Evolutionary conservation across 2,113 vertebrate genomes (phyloP), one percentile per base, ranked within the genome.

Genomic region (Salvator merianae): DNA sequence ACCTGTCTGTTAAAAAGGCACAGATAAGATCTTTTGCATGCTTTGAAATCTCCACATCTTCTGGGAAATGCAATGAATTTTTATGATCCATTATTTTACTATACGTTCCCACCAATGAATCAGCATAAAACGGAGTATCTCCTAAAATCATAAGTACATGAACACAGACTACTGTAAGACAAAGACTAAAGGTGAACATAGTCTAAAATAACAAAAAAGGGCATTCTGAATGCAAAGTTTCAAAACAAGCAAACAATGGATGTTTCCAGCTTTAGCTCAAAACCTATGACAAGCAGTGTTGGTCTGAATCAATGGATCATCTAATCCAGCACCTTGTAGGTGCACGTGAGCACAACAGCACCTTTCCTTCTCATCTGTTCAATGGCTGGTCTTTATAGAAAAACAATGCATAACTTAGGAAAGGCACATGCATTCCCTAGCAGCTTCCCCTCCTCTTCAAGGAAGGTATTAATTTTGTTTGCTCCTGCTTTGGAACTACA

Each of bases 31-130:
- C 97, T 95, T 99, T 99, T 50, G 98, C 99, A 88, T 99, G 96
- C 91, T 98, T 97, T 77, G 99, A 99, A 93, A 99, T 99, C 94
- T 99, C 99, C 86, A 99, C 97, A 74, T 99, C 99, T 93, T 99
- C 98, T 0, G 99, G 98, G 90, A 99, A 99, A 94, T 97, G 98
- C 2, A 99, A 93, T 16, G 99, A 98, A 94, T 99, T 99, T 94
- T 99, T 99, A 91, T 99, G 98, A 96, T 99, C 98, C 99, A 99
- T 99, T 94, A 99, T 99, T 95, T 99, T 99, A 95, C 99, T 99
- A 55, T 99, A 99, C 0, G 99, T 99, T 93, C 99, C 99, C 86
- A 99, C 99, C 88, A 99, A 94, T 0, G 99, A 99, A 94, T 99
- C 99, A 1, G 99, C 99, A 81, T 99, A 99, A 95, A 99, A 99